Evolutionary conservation across 1,140 invertebrate species (phyloP).

Genomic region (Drosophila santomea): DNA sequence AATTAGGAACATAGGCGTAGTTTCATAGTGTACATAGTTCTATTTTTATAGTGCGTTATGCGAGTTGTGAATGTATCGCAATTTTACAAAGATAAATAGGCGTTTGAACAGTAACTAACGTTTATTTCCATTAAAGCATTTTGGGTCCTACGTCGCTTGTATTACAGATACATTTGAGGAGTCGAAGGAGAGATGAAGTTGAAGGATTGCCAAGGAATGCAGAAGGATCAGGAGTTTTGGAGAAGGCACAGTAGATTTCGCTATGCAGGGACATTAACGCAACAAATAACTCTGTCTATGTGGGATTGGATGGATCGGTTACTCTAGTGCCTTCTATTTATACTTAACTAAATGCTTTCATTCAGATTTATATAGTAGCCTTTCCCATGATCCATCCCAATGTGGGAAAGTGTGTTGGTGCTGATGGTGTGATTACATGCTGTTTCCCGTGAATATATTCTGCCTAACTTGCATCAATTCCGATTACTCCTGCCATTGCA

Average conservation of each 20-base stretch:
- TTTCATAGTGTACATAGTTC: conserved; percentile 16
- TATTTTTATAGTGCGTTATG: conserved; percentile 14
- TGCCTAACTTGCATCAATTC: not conserved
- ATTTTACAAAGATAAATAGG: not conserved
- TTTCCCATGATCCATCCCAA: not conserved
- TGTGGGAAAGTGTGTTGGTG: not conserved
- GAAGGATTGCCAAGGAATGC: not conserved
- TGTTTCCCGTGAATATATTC: not conserved
- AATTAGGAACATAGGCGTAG: not conserved
- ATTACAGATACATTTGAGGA: conserved; percentile 27
- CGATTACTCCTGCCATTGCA: conserved; percentile 77
- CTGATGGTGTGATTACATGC: not conserved
- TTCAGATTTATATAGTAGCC: not conserved
- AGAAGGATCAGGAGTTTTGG: not conserved
- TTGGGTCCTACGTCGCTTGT: conserved; percentile 25
- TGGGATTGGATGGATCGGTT: not conserved
- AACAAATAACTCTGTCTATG: conserved; percentile 32
- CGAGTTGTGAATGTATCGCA: not conserved
- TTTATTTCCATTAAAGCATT: conserved; percentile 65
- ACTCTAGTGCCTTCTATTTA: no score
- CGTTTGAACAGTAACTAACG: conserved; percentile 60
- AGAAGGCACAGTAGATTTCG: conserved; percentile 63
- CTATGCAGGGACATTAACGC: conserved; percentile 25
- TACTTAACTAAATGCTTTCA: no score
- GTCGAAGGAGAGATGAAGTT: conserved; percentile 5